These are phyloP conservation scores for zebrafish (Danio rerio) DNA, from an alignment of 2,113 vertebrate genomes.

Conservation along the genomic window DNA sequence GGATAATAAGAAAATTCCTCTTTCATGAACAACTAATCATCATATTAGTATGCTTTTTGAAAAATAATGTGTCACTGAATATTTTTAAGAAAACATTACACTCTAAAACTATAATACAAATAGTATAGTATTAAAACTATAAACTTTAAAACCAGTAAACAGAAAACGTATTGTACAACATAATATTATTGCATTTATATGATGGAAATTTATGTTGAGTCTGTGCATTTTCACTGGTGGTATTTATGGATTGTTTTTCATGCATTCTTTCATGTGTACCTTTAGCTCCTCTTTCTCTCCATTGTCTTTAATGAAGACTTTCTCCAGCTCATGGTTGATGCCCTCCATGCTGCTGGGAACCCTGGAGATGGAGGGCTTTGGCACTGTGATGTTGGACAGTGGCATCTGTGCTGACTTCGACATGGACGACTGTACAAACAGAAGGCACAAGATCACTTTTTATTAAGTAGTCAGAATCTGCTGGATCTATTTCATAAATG, in stretches of 20 bases:
- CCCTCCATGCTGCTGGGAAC: constrained; percentile 97
- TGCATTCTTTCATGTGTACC: constrained; percentile 69
- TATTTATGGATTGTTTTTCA: neutral
- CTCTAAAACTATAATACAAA: too few relatives aligned
- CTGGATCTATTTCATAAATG: neutral
- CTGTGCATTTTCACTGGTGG: too few relatives aligned
- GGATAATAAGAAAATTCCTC: neutral
- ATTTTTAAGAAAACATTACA: too few relatives aligned
- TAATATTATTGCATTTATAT: too few relatives aligned
- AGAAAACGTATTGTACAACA: too few relatives aligned
- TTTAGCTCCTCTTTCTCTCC: constrained; percentile 94
- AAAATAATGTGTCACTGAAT: neutral
- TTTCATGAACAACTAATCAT: too few relatives aligned
- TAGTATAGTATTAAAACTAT: too few relatives aligned
- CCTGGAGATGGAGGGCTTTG: constrained; percentile 92
- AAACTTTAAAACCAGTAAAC: too few relatives aligned
- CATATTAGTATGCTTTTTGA: neutral
- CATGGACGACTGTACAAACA: constrained; percentile 77
- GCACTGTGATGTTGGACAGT: constrained; percentile 91
- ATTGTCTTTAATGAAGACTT: constrained; percentile 95
- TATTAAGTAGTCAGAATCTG: neutral
- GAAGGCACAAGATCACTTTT: neutral
- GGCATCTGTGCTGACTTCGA: constrained; percentile 91
- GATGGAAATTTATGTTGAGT: too few relatives aligned
- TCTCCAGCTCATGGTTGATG: constrained; percentile 98